Conservation (phyloP, 2,888 invertebrate species). For the Trachelus troglodyta region DNA sequence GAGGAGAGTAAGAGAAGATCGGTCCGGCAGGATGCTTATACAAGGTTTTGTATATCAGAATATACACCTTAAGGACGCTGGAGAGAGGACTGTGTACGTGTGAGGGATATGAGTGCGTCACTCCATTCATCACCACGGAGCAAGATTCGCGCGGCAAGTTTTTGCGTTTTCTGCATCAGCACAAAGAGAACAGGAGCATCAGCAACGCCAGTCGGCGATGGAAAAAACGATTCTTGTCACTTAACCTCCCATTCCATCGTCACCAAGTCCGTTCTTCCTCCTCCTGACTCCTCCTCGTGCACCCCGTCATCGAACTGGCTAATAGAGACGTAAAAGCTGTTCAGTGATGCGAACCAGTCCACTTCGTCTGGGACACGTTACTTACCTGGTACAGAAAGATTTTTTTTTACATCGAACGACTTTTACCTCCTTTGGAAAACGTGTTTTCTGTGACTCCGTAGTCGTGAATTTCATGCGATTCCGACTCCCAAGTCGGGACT, state of each 20-base stretch:
- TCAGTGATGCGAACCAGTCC: neutral
- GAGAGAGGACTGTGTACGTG: neutral
- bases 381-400: neutral
- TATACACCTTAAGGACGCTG: no score
- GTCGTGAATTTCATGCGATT: no score
- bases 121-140: slow-evolving; percentile 39
- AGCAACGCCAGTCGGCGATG: slow-evolving; percentile 7
- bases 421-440: neutral
- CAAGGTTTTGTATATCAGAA: no score
- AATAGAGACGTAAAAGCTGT: slow-evolving; percentile 6
- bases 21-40: no score
- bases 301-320: slow-evolving; percentile 13
- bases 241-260: slow-evolving; percentile 4
- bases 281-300: slow-evolving; percentile 9
- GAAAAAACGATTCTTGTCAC: slow-evolving; percentile 29
- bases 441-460: no score
- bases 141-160: slow-evolving; percentile 34
- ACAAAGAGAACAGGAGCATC: no score
- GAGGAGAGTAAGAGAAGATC: no score
- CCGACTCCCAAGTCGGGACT: no score
- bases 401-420: neutral
- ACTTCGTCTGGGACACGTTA: slow-evolving; percentile 1
- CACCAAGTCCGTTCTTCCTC: neutral
- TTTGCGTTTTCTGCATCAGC: slow-evolving; percentile 32
- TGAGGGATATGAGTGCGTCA: slow-evolving; percentile 19